Conservation (phyloP, 2,113 vertebrate genomes). For the Python bivittatus region DNA sequence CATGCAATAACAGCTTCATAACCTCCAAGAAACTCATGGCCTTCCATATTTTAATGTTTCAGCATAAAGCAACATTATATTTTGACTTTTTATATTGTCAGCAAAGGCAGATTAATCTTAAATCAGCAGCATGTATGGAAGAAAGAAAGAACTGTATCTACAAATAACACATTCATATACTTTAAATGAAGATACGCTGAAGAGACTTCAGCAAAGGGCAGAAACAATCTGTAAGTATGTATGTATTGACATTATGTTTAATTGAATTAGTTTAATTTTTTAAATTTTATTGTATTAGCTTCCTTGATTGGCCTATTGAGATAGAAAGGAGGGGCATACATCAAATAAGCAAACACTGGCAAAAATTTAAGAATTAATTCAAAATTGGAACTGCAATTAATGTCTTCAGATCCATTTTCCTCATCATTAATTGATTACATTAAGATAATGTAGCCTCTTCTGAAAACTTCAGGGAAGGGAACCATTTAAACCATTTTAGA, state of each 20-base stretch:
- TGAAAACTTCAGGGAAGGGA: background rate
- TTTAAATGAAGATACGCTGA: background rate
- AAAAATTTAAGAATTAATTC: background rate
- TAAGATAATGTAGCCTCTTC: background rate
- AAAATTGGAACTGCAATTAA: background rate
- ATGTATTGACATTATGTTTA: background rate
- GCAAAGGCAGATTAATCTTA: slow-evolving; percentile 20
- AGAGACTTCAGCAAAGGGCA: background rate
- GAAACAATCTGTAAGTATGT: background rate
- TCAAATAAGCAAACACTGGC: background rate
- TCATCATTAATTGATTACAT: background rate
- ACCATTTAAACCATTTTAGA: background rate
- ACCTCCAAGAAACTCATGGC: background rate
- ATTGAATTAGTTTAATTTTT: background rate
- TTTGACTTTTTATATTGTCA: slow-evolving; percentile 26
- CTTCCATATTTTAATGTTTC: slow-evolving; percentile 26
- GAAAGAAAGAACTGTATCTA: background rate
- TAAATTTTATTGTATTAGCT: background rate
- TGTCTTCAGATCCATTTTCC: background rate
- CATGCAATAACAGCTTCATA: slow-evolving; percentile 21
- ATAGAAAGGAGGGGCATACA: too few relatives aligned
- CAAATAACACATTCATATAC: slow-evolving; percentile 3
- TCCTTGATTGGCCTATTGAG: background rate
- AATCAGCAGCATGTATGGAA: slow-evolving; percentile 19
- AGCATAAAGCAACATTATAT: slow-evolving; percentile 13